Percentiles rank a stretch among this genome's conserved stretches.
These are phyloP conservation scores for Philaethria dido DNA, from an alignment of 2,888 invertebrate species.

Conservation along the genomic window DNA sequence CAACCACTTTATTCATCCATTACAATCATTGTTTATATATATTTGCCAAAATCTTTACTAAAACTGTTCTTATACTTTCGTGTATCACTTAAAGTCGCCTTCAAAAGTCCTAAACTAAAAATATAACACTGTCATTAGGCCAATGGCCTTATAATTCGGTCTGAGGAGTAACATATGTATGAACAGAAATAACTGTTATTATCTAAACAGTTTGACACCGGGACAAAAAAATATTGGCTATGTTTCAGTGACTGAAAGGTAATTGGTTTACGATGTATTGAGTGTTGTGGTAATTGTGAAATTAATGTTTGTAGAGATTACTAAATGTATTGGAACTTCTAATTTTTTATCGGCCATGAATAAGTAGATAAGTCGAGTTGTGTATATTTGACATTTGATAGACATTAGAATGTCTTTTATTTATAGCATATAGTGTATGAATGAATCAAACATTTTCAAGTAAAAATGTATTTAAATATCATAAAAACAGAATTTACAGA, in stretches of 20 bases:
- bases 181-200: constrained; percentile 76
- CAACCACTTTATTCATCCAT: constrained; percentile 4
- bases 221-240: constrained; percentile 69
- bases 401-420: no score
- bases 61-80: constrained; percentile 34
- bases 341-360: neutral
- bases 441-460: no score
- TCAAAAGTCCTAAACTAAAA: constrained; percentile 65
- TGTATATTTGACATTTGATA: no score
- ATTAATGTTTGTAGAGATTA: neutral
- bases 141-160: constrained; percentile 82
- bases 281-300: constrained; percentile 36
- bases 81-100: constrained; percentile 62
- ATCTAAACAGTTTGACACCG: constrained; percentile 68
- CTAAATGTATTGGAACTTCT: neutral
- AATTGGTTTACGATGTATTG: constrained; percentile 7
- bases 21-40: constrained; percentile 34
- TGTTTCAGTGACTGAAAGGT: constrained; percentile 56
- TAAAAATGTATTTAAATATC: no score
- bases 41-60: constrained; percentile 38
- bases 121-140: constrained; percentile 80
- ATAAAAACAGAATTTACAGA: no score
- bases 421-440: no score
- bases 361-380: no score
- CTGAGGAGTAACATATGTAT: constrained; percentile 80